phyloP scores from a whole-genome alignment of 2,888 invertebrate species.

The Orchestes rusci region DNA sequence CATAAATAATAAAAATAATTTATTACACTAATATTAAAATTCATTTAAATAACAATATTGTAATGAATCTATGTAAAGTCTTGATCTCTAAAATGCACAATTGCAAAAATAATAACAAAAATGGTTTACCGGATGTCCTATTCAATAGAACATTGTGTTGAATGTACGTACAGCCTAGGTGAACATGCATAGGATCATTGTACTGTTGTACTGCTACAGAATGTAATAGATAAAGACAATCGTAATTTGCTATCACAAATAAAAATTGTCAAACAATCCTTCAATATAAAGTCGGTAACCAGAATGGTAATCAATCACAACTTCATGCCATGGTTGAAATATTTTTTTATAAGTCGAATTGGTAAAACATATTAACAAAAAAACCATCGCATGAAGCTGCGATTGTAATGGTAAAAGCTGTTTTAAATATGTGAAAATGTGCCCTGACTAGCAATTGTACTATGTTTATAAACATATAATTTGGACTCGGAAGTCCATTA shows the following conservation, averaged over 20 bases:
- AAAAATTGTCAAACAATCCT: too few species aligned
- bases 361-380: conserved; percentile 27
- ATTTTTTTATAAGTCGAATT: conserved; percentile 29
- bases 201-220: too few species aligned
- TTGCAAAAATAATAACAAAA: not conserved
- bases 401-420: conserved; percentile 17
- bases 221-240: too few species aligned
- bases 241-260: too few species aligned
- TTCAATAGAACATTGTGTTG: too few species aligned
- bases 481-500: not conserved
- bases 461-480: conserved; percentile 14
- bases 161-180: too few species aligned
- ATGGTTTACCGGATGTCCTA: not conserved
- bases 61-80: conserved; percentile 15
- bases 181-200: too few species aligned
- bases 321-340: too few species aligned
- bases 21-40: conserved; percentile 20
- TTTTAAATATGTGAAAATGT: too few species aligned
- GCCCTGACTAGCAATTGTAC: conserved; percentile 35
- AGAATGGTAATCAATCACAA: too few species aligned
- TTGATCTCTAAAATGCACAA: conserved; percentile 16
- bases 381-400: conserved; percentile 24
- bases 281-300: conserved; percentile 20
- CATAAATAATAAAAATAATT: conserved; percentile 20
- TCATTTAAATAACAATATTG: conserved; percentile 19